Base-by-base conservation (phyloP, 2,888 invertebrate genomes). In the Drosophila testacea region DNA sequence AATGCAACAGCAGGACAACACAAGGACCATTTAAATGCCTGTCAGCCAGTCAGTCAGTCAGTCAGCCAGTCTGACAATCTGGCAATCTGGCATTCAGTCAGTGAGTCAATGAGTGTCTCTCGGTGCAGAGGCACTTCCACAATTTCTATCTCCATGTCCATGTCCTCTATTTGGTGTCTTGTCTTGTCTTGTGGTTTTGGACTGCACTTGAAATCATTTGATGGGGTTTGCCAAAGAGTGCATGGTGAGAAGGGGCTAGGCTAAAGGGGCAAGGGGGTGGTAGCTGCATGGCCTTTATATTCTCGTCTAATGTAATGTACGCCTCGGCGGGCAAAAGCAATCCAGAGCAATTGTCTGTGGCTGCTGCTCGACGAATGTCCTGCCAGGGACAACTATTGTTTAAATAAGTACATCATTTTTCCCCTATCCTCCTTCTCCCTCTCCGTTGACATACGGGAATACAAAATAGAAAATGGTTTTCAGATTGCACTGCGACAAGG, bases 401-500 rank as follows among this genome's bases (percentile, higher is more conserved):
- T 75, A 80, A 77, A 82, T 81, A 81, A 73, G 71, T 72, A 77
- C 62, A 55, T 62, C 27, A 62, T 13, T 10, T 9, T 11, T n/a
- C 9, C 30, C 13, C 6, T 10, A 16, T 2, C 4, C 22, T 0
- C 6, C 38, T 1, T 3, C 11, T 6, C 9, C 7, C 7, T 22
- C 34, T 39, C 30, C 46, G 71, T 65, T 67, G 70, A 67, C 78
- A 73, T 68, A 61, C 60, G 73, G 72, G 81, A 80, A 73, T 80
- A 76, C 80, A 79, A 81, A 81, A 81, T 71, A 79, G 76, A 71
- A 78, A 78, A 76, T 81, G 69, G 39, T 71, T 79, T 80, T 70
- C 72, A 54, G 62, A 69, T 65, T 54, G 63, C 60, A 68, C 62
- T 73, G 66, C 72, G 66, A 69, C 69, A 76, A 56, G 65, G 54